Evolutionary conservation across 2,888 invertebrate genomes (phyloP).

Genomic region (Hyposoter didymator): DNA sequence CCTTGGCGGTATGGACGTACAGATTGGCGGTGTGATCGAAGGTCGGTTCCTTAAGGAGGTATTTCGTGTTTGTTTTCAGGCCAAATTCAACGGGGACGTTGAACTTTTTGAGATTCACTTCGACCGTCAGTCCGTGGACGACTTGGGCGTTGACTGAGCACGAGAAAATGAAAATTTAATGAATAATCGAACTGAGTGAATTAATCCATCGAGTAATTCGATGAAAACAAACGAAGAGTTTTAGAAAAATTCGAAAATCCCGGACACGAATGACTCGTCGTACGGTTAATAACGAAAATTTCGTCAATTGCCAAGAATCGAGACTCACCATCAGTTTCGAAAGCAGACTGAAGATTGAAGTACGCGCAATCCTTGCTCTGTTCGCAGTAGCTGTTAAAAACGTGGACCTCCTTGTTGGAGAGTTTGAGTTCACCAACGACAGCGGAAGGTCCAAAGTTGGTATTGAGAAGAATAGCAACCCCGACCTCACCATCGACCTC

Average conservation of each 20-base stretch:
- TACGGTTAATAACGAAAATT: not conserved
- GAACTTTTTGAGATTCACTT: slow-evolving; percentile 90
- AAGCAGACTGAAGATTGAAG: slow-evolving; percentile 88
- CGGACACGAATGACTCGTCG: too few species aligned
- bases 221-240: too few species aligned
- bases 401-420: slow-evolving; percentile 90
- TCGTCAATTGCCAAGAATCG: not conserved
- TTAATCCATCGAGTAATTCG: too few species aligned
- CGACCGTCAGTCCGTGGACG: slow-evolving; percentile 88
- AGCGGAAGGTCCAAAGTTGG: slow-evolving; percentile 89
- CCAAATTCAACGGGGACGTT: slow-evolving; percentile 91
- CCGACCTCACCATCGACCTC: slow-evolving; percentile 89
- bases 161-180: slow-evolving; percentile 38
- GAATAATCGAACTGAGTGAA: not conserved
- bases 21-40: slow-evolving; percentile 89
- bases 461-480: slow-evolving; percentile 88
- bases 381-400: slow-evolving; percentile 90
- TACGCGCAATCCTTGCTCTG: slow-evolving; percentile 92
- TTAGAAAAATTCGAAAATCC: too few species aligned
- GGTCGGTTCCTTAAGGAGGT: slow-evolving; percentile 85
- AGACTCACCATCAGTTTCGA: slow-evolving; percentile 77
- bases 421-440: slow-evolving; percentile 89
- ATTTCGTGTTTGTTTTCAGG: slow-evolving; percentile 87
- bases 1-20: slow-evolving; percentile 88
- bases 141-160: slow-evolving; percentile 85